Percentiles rank a stretch among this genome's conserved stretches.
Evolutionary conservation across 2,797 vertebrate species (phyloP).

Genomic region (Paedocypris micromegethes): DNA sequence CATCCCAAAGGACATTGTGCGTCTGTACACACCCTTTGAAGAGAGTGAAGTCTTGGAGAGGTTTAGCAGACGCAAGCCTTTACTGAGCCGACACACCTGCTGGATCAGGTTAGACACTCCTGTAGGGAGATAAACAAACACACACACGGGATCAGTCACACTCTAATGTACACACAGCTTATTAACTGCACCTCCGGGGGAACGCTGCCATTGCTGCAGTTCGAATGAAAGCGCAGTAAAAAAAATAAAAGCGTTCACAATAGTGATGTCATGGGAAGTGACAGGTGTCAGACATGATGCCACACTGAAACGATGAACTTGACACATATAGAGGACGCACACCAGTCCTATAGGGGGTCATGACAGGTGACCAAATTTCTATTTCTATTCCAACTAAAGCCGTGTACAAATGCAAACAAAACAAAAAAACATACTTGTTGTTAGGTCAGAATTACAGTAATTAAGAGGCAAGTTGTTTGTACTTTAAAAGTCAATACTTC

Average conservation of each 20-base stretch:
- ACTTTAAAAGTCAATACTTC: no score
- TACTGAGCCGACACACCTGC: slow-evolving; percentile 84
- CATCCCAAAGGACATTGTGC: slow-evolving; percentile 21
- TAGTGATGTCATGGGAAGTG: slow-evolving; percentile 51
- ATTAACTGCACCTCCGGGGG: slow-evolving; percentile 5
- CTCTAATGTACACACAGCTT: slow-evolving; percentile 9
- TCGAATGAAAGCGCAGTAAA: slow-evolving; percentile 3
- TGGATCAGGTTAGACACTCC: slow-evolving; percentile 85
- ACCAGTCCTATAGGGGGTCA: not conserved
- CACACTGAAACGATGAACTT: slow-evolving; percentile 37
- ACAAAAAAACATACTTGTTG: no score
- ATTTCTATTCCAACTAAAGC: no score
- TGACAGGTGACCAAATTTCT: no score
- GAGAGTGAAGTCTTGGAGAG: slow-evolving; percentile 86
- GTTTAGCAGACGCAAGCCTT: slow-evolving; percentile 83
- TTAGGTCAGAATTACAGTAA: no score
- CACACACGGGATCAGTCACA: slow-evolving; percentile 10
- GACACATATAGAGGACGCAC: slow-evolving; percentile 25
- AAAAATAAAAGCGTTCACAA: not conserved
- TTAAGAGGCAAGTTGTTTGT: no score
- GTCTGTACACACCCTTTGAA: slow-evolving; percentile 72
- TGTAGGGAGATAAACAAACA: slow-evolving; percentile 49
- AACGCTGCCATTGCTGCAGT: slow-evolving; percentile 13
- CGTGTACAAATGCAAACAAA: no score
- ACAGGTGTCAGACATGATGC: slow-evolving; percentile 56